phyloP scores from a whole-genome alignment of 1,140 invertebrate species.

The Trinorchestia longiramus region DNA sequence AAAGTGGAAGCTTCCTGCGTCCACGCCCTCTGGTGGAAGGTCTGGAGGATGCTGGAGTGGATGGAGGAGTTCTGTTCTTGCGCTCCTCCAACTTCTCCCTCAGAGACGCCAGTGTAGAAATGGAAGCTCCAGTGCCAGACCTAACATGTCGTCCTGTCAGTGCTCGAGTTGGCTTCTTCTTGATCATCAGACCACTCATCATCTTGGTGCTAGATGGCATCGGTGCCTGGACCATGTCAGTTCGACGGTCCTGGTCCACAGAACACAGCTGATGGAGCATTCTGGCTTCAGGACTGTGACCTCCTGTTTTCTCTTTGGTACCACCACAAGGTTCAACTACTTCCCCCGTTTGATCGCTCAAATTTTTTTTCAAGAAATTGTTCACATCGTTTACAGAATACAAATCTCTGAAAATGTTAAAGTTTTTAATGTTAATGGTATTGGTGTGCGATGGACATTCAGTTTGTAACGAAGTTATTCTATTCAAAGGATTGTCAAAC shows the following conservation, averaged over 20 bases:
- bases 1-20: not conserved
- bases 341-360: not conserved
- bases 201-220: conserved; percentile 56
- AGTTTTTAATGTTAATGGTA: conserved; percentile 39
- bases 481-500: not conserved
- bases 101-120: conserved; percentile 71
- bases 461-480: not conserved
- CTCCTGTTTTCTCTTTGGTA: not conserved
- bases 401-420: conserved; percentile 38
- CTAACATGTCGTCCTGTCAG: conserved; percentile 72
- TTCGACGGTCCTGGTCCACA: not conserved
- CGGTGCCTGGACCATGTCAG: not conserved
- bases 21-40: not conserved
- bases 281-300: not conserved
- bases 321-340: not conserved
- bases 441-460: not conserved
- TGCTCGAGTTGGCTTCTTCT: conserved; percentile 71
- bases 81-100: conserved; percentile 72
- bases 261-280: not conserved
- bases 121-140: conserved; percentile 72
- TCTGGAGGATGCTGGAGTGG: not conserved
- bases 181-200: conserved; percentile 47
- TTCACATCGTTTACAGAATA: conserved; percentile 25
- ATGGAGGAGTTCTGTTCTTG: conserved; percentile 66
- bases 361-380: not conserved